A percentile compares a stretch with the other conserved stretches of the same genome.
Conservation (phyloP, 2,797 vertebrate species). For the Danio tinwini region DNA sequence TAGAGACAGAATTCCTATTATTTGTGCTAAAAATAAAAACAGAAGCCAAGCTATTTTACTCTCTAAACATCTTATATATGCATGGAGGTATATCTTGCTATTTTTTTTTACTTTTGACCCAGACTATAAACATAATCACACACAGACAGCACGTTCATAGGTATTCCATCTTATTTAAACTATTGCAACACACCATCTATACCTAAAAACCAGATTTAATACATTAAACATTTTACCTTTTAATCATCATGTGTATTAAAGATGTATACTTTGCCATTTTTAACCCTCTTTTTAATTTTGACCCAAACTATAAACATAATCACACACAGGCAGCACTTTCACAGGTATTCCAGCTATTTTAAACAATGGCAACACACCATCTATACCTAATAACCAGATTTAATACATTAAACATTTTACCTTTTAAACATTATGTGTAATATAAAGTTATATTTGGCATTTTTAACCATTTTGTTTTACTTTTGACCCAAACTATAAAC, state of each 20-base stretch:
- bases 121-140: no score
- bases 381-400: no score
- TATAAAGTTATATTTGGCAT: background rate
- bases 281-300: background rate
- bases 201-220: slow-evolving; percentile 8
- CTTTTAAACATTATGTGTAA: background rate
- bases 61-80: background rate
- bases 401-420: no score
- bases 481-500: background rate
- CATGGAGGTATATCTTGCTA: background rate
- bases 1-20: background rate
- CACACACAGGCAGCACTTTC: no score
- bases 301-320: no score
- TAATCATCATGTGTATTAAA: no score
- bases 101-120: no score
- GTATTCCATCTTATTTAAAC: slow-evolving; percentile 25
- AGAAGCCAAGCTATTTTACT: background rate
- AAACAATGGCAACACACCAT: no score
- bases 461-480: background rate
- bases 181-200: background rate
- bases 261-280: background rate
- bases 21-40: no score
- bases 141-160: background rate
- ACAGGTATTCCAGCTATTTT: no score
- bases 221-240: no score